phyloP scores from a whole-genome alignment of 1,140 invertebrate genomes.

The Drosophila melanogaster region Release_6_plus_ISO1_MT NT_033779.5:7197001-7197500 shows the following conservation, averaged over 20 bases:
- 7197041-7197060: constrained; percentile 38
- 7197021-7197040: constrained; percentile 40
- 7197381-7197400: too few species aligned
- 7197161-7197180: constrained; percentile 24
- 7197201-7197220: constrained; percentile 64
- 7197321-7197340: constrained; percentile 59
- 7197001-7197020: constrained; percentile 34
- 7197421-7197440: too few species aligned
- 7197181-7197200: constrained; percentile 35
- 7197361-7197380: background rate
- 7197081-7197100: constrained; percentile 27
- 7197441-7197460: too few species aligned
- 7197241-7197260: constrained; percentile 64
- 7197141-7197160: constrained; percentile 13
- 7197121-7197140: constrained; percentile 2
- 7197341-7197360: background rate
- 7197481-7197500: background rate
- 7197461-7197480: too few species aligned
- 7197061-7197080: constrained; percentile 41
- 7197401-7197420: too few species aligned
- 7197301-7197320: constrained; percentile 36
- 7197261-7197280: constrained; percentile 27
- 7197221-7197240: constrained; percentile 48
- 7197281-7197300: constrained; percentile 33
- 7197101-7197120: constrained; percentile 38